Evolutionary conservation across 1,140 invertebrate species (phyloP).

Genomic region (Drosophila mojavensis): DNA sequence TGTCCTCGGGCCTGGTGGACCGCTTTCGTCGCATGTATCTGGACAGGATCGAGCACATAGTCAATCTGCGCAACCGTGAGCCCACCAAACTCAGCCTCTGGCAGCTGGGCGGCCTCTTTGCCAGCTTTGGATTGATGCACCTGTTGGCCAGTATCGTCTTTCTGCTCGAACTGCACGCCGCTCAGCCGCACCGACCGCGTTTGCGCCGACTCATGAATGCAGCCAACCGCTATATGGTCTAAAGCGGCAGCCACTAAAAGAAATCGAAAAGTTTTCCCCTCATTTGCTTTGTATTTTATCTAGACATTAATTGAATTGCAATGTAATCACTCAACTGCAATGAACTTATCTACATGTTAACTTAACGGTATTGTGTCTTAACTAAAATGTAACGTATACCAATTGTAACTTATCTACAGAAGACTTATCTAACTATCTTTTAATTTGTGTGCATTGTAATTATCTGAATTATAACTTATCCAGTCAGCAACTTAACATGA

Average conservation of each 20-base stretch:
- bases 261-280: too few relatives aligned
- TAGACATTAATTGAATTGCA: too few relatives aligned
- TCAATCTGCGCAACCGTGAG: slow-evolving; percentile 17
- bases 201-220: slow-evolving; percentile 30
- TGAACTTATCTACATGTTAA: too few relatives aligned
- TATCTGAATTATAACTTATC: too few relatives aligned
- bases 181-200: background rate
- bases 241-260: background rate
- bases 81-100: slow-evolving; percentile 50
- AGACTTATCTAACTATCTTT: too few relatives aligned
- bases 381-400: too few relatives aligned
- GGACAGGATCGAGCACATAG: slow-evolving; percentile 48
- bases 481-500: too few relatives aligned
- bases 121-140: slow-evolving; percentile 31
- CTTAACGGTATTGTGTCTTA: too few relatives aligned
- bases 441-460: background rate
- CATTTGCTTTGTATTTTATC: background rate
- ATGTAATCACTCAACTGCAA: too few relatives aligned
- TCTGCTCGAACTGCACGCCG: slow-evolving; percentile 39
- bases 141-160: slow-evolving; percentile 55
- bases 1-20: slow-evolving; percentile 61
- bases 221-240: slow-evolving; percentile 41
- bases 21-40: slow-evolving; percentile 59
- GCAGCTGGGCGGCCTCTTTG: slow-evolving; percentile 60
- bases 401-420: too few relatives aligned